These are phyloP conservation scores for Desoria tigrina DNA, from an alignment of 2,888 invertebrate species.

Conservation along the genomic window DNA sequence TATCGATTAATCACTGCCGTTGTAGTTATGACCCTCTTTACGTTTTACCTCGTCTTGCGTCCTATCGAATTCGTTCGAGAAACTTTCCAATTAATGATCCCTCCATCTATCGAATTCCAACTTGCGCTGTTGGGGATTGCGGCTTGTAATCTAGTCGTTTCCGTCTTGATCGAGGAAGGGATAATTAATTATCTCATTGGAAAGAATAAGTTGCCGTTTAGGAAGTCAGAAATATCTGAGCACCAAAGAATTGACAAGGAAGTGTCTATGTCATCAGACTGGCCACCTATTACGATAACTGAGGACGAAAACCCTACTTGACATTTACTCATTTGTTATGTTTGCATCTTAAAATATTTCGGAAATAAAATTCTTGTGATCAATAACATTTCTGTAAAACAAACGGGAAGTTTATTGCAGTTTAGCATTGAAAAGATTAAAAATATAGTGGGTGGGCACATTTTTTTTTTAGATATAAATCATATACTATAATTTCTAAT, in stretches of 20 bases:
- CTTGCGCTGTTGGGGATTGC: slow-evolving; percentile 62
- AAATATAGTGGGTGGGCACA: no score
- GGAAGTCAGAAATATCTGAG: slow-evolving; percentile 63
- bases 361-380: no score
- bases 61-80: slow-evolving; percentile 66
- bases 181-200: slow-evolving; percentile 33
- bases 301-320: no score
- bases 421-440: no score
- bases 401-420: no score
- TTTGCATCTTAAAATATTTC: no score
- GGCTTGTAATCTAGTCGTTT: slow-evolving; percentile 57
- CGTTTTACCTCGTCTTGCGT: slow-evolving; percentile 58
- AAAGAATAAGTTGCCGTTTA: slow-evolving; percentile 15
- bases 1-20: slow-evolving; percentile 71
- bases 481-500: no score
- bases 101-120: slow-evolving; percentile 65
- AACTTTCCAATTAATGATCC: slow-evolving; percentile 67
- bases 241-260: slow-evolving; percentile 67
- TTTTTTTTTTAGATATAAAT: no score
- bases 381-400: no score
- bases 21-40: slow-evolving; percentile 67
- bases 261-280: slow-evolving; percentile 63
- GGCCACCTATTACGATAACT: slow-evolving; percentile 62
- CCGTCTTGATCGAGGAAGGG: slow-evolving; percentile 61
- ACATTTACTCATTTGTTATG: no score